These are phyloP conservation scores for Petroica traversi DNA, from an alignment of 2,113 vertebrate genomes.

Conservation along the genomic window DNA sequence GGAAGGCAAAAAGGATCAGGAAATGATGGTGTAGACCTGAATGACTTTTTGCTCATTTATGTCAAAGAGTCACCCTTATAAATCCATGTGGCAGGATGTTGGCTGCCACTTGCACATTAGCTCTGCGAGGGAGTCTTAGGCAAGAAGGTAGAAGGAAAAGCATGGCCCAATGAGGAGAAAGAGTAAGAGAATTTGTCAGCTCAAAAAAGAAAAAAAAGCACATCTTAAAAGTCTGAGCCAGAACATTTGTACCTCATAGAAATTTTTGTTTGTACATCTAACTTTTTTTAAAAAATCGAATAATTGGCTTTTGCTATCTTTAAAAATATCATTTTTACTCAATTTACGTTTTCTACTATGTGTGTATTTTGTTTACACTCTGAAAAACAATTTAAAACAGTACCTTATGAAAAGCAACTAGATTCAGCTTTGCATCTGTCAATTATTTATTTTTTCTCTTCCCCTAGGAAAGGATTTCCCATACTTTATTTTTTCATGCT, in stretches of 20 bases:
- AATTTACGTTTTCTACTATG: not conserved
- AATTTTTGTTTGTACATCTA: not conserved
- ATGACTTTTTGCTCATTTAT: not conserved
- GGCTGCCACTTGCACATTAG: not conserved
- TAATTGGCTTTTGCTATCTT: not conserved
- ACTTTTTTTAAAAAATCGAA: not conserved
- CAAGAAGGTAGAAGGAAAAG: not conserved
- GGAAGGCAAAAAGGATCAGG: not conserved
- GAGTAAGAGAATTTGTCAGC: not conserved
- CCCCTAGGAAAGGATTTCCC: not conserved
- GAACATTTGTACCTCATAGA: not conserved
- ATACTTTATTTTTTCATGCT: not conserved
- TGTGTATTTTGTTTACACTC: not conserved
- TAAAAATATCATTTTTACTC: not conserved
- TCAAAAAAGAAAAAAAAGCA: accelerated
- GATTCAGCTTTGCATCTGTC: not conserved
- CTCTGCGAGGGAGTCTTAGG: not conserved
- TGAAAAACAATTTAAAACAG: not conserved
- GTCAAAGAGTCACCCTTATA: not conserved
- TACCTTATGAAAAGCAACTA: not conserved
- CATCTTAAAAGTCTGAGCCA: not conserved
- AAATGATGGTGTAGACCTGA: not conserved
- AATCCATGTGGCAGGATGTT: not conserved
- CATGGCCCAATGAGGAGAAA: not conserved
- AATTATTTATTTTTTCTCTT: not conserved